Percentiles rank a stretch among this genome's conserved stretches.
phyloP scores from a whole-genome alignment of 2,797 vertebrate genomes.

The Tenualosa thibaudeaui region DNA sequence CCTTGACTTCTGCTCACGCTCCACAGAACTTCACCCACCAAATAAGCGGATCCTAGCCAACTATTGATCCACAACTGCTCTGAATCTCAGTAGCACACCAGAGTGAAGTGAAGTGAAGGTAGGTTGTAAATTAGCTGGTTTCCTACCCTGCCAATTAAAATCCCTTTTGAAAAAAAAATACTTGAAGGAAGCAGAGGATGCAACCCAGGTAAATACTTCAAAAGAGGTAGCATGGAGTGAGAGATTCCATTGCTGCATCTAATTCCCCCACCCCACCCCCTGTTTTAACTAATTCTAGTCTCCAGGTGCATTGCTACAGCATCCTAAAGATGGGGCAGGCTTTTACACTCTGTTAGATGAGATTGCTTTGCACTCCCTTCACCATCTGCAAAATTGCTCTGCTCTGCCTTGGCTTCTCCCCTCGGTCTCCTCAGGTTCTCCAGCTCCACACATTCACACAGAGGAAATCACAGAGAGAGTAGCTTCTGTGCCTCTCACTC shows the following conservation, averaged over 20 bases:
- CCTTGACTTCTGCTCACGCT: background rate
- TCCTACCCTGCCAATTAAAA: slow-evolving; percentile 15
- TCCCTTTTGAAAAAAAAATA: background rate
- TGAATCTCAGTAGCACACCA: background rate
- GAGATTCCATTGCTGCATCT: background rate
- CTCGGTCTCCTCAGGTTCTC: background rate
- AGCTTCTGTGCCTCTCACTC: background rate
- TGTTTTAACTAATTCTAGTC: background rate
- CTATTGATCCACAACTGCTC: slow-evolving; percentile 5
- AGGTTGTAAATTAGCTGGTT: slow-evolving; percentile 1
- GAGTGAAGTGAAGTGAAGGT: background rate
- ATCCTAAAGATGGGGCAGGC: background rate
- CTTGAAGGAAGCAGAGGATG: background rate
- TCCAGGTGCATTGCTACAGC: background rate
- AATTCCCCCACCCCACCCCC: background rate
- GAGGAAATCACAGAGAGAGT: background rate
- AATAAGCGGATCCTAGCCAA: background rate
- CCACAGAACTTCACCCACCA: background rate
- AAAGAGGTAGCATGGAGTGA: background rate
- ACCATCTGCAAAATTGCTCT: background rate
- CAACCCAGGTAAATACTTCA: background rate
- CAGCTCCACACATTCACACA: background rate
- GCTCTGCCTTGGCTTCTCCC: background rate
- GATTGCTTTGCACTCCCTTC: slow-evolving; percentile 9
- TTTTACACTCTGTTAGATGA: background rate